A percentile compares a stretch with the other conserved stretches of the same genome.
These are phyloP conservation scores for Drosophila arizonae DNA, from an alignment of 1,140 invertebrate genomes.

Conservation along the genomic window DNA sequence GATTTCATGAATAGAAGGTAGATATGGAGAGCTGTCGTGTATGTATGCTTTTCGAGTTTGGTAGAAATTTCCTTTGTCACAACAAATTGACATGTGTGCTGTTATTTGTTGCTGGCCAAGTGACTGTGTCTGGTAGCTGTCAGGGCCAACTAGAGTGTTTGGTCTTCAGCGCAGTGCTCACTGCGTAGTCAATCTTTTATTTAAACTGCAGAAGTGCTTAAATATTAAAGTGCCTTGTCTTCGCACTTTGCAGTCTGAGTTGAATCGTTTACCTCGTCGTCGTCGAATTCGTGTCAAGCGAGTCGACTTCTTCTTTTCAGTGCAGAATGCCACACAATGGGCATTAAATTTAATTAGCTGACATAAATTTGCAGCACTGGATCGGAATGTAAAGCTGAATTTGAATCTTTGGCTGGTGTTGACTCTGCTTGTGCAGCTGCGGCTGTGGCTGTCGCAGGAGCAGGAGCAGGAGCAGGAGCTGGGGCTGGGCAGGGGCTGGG, in stretches of 20 bases:
- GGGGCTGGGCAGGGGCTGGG: background rate
- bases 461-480: background rate
- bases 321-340: slow-evolving; percentile 50
- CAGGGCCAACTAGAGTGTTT: slow-evolving; percentile 26
- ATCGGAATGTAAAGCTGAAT: slow-evolving; percentile 29
- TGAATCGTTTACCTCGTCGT: slow-evolving; percentile 1
- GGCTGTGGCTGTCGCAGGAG: background rate
- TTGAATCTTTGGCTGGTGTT: slow-evolving; percentile 15
- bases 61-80: slow-evolving; percentile 16
- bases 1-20: slow-evolving; percentile 1
- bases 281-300: background rate
- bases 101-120: slow-evolving; percentile 22
- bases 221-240: slow-evolving; percentile 57
- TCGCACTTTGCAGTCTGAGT: slow-evolving; percentile 11
- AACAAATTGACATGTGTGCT: slow-evolving; percentile 69
- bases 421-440: background rate
- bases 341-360: slow-evolving; percentile 78
- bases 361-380: slow-evolving; percentile 55
- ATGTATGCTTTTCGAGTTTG: slow-evolving; percentile 10
- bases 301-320: background rate
- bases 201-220: slow-evolving; percentile 43
- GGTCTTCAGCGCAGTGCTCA: slow-evolving; percentile 3
- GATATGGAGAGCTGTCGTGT: slow-evolving; percentile 14
- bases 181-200: slow-evolving; percentile 4
- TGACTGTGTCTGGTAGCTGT: slow-evolving; percentile 16